phyloP scores from a whole-genome alignment of 2,797 vertebrate genomes.

The Lateolabrax maculatus region DNA sequence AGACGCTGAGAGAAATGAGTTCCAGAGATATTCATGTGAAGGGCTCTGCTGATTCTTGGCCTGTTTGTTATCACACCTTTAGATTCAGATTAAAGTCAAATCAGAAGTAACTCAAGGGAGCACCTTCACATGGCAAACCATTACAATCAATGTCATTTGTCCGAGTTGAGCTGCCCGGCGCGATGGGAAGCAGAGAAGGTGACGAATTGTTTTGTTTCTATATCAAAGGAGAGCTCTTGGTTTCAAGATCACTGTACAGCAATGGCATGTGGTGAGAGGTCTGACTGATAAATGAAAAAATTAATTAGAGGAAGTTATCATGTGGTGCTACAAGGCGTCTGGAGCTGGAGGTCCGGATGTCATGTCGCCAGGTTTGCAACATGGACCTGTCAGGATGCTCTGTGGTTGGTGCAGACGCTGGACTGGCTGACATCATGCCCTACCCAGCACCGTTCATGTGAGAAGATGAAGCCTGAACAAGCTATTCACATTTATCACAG shows the following conservation, averaged over 20 bases:
- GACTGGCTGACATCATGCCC: slow-evolving; percentile 48
- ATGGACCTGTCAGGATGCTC: slow-evolving; percentile 49
- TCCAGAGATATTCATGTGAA: slow-evolving; percentile 70
- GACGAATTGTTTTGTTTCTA: slow-evolving; percentile 68
- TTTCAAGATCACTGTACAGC: slow-evolving; percentile 45
- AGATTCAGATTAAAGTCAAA: slow-evolving; percentile 74
- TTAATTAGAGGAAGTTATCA: slow-evolving; percentile 73
- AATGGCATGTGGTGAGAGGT: slow-evolving; percentile 36
- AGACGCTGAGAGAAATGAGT: slow-evolving; percentile 71
- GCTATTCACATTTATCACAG: slow-evolving; percentile 63
- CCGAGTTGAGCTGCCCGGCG: slow-evolving; percentile 45
- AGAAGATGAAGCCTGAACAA: slow-evolving; percentile 55
- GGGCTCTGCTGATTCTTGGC: slow-evolving; percentile 31
- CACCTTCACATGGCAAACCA: slow-evolving; percentile 70
- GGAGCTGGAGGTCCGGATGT: slow-evolving; percentile 55
- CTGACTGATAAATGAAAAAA: slow-evolving; percentile 73
- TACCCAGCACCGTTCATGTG: slow-evolving; percentile 35
- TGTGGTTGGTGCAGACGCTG: slow-evolving; percentile 36
- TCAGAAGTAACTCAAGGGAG: slow-evolving; percentile 69
- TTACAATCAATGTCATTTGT: slow-evolving; percentile 74
- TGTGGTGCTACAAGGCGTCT: slow-evolving; percentile 55
- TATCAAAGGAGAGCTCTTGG: slow-evolving; percentile 69
- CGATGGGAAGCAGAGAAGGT: slow-evolving; percentile 51
- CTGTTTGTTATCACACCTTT: slow-evolving; percentile 75
- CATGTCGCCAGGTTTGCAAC: slow-evolving; percentile 54